These are phyloP conservation scores for Ceratotherium simum DNA, from an alignment of 2,113 vertebrate species.

Conservation along the genomic window DNA sequence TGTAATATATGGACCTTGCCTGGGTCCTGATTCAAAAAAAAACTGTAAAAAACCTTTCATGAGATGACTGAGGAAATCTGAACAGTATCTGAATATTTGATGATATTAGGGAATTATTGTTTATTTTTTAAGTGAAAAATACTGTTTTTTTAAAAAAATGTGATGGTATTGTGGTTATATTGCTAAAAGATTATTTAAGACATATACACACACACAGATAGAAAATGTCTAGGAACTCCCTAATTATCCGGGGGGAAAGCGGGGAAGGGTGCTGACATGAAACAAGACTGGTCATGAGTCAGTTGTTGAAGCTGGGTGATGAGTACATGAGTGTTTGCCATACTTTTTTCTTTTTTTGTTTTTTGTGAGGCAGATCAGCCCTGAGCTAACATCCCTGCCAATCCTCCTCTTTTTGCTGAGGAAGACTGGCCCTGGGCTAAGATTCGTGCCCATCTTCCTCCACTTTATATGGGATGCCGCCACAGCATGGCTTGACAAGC, in stretches of 20 bases:
- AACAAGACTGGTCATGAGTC: neutral
- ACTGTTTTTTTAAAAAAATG: neutral
- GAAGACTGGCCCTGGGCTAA: no score
- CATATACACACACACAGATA: neutral
- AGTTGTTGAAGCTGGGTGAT: neutral
- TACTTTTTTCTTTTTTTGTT: neutral
- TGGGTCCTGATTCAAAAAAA: slow-evolving; percentile 9
- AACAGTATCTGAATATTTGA: neutral
- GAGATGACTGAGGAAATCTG: neutral
- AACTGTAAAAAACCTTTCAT: neutral
- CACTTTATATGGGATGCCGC: no score
- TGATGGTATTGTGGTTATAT: neutral
- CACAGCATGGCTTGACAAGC: no score
- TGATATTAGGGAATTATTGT: neutral
- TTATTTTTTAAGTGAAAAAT: slow-evolving; percentile 30
- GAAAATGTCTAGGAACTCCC: neutral
- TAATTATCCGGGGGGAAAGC: neutral
- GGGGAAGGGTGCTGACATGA: neutral
- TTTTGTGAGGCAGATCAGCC: no score
- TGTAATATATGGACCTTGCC: neutral
- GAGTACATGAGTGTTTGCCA: neutral
- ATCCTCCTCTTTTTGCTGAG: no score
- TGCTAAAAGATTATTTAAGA: slow-evolving; percentile 17
- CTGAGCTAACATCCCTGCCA: no score
- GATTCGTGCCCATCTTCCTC: no score